These are phyloP conservation scores for Dinomys branickii DNA, from an alignment of 2,113 vertebrate species.

Conservation along the genomic window DNA sequence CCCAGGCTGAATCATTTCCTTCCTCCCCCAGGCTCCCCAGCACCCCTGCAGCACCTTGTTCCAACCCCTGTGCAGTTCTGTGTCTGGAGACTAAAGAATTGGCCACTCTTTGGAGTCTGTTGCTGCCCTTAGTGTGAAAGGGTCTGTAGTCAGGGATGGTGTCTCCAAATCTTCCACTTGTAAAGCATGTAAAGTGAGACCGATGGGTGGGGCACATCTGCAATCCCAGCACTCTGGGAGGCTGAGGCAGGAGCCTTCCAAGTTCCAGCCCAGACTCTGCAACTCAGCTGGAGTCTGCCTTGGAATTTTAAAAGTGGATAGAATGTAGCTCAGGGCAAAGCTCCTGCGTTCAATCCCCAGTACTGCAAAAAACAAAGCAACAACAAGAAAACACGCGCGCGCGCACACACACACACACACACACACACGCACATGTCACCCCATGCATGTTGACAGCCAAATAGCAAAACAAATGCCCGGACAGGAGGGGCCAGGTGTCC, in stretches of 20 bases:
- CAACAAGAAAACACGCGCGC: neutral
- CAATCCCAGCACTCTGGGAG: neutral
- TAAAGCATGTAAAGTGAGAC: neutral
- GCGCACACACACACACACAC: too few relatives aligned
- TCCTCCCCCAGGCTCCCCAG: accelerated
- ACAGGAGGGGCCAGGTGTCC: neutral
- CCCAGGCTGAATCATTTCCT: neutral
- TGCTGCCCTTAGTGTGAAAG: neutral
- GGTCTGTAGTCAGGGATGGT: neutral
- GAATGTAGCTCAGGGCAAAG: neutral
- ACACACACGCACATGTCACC: too few relatives aligned
- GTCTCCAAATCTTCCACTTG: neutral
- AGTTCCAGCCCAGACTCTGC: neutral
- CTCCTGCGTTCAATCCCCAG: neutral
- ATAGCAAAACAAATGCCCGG: neutral
- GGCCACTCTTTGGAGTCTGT: neutral
- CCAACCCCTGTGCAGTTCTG: too few relatives aligned
- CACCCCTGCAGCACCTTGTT: accelerated
- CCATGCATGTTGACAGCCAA: neutral
- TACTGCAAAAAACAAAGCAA: neutral
- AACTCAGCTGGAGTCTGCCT: neutral
- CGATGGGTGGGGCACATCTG: neutral
- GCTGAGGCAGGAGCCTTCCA: neutral
- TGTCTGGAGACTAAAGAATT: neutral
- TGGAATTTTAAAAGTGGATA: neutral